phyloP scores from a whole-genome alignment of 1,140 invertebrate genomes.

The Formica selysi region DNA sequence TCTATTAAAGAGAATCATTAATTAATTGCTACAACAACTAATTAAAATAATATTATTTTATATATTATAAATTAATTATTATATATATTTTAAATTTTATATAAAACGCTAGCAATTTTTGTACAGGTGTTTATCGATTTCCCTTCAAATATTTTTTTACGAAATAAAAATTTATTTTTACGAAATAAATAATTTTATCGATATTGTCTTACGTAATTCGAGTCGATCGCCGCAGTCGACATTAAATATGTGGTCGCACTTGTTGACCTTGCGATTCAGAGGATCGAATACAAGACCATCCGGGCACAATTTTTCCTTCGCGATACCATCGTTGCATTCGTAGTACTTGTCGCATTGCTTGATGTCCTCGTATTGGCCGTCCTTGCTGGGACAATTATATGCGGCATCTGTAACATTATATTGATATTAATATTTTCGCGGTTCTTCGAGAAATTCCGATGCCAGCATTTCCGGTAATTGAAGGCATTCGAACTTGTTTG shows the following conservation, averaged over 20 bases:
- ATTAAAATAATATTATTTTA: neutral
- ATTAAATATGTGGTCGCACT: slow-evolving; percentile 96
- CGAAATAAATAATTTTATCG: neutral
- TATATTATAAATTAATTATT: neutral
- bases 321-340: slow-evolving; percentile 91
- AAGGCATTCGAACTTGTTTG: slow-evolving; percentile 47
- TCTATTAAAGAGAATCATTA: slow-evolving; percentile 86
- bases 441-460: neutral
- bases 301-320: slow-evolving; percentile 92
- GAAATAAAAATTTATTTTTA: neutral
- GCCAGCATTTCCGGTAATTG: neutral
- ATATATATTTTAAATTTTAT: neutral
- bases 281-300: slow-evolving; percentile 96
- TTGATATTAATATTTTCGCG: neutral
- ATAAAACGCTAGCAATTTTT: neutral
- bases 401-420: slow-evolving; percentile 87
- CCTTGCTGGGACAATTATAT: slow-evolving; percentile 91
- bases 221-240: slow-evolving; percentile 94
- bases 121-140: neutral
- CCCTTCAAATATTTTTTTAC: neutral
- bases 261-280: slow-evolving; percentile 93
- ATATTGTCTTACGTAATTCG: slow-evolving; percentile 93
- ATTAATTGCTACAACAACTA: neutral
- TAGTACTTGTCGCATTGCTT: slow-evolving; percentile 95
- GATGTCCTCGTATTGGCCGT: slow-evolving; percentile 93